Evolutionary conservation across 2,888 invertebrate genomes (phyloP), one percentile per base, ranked within the genome.

Genomic region (Auanema freiburgensis): DNA sequence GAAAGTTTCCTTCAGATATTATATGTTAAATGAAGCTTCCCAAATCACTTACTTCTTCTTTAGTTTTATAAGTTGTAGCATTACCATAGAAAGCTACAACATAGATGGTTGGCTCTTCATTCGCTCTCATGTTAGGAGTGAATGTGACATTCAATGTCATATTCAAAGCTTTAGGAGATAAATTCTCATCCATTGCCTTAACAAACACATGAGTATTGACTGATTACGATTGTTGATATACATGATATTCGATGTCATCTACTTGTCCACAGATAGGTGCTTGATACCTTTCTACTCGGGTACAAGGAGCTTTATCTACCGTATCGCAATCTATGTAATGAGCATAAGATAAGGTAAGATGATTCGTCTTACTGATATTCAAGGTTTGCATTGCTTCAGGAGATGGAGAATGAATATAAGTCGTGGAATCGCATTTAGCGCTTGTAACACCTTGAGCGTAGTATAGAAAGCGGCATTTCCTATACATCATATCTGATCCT

Each of bases 401-500:
- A 14, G 67, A 73, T 16, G 70, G 72, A 10, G 65, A 59, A 25
- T 63, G 65, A 52, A 72, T 64, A 43, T 64, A 65, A 10, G 68
- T 74, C 14, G 51, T 63, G 6, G 74, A 71, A 10, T 61, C 65
- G 56, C 74, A 76, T n/a, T 54, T 46, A 33, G 66, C 63, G 23
- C 68, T 70, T 12, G 44, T 49, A 1, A 71, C 64, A 14, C 65
- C 64, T 58, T 74, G 64, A 42, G 74, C 60, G 41, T 72, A 72
- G 59, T 74, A 80, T 6, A 77, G 65, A 63, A 74, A 77, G 18
- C 67, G 65, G 62, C 80, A 80, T 33, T 69, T 66, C 23, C 76
- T 70, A 23, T 79, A 76, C 78, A 80, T 80, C 67, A 77, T 64
- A 55, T 79, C 79, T 4, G 79, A 71, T 2, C 76, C 76, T 16